Percentiles rank a stretch among this genome's conserved stretches.
These are phyloP conservation scores for Apaloderma vittatum DNA, from an alignment of 2,113 vertebrate species.

Conservation along the genomic window DNA sequence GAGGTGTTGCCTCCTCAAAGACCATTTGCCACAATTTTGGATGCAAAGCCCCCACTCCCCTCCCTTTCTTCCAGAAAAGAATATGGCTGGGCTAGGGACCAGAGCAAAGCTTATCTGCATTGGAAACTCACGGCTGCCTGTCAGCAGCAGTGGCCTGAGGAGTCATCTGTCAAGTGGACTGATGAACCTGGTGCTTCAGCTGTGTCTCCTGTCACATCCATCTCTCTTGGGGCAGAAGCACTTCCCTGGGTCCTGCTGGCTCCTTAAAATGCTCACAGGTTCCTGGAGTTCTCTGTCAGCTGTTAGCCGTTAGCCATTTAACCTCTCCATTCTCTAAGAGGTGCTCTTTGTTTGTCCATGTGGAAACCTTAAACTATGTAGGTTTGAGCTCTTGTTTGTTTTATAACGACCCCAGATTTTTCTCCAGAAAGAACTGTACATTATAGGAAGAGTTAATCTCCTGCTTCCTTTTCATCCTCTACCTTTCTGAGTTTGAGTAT, in stretches of 20 bases:
- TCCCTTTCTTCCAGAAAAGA: background rate
- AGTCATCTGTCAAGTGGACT: background rate
- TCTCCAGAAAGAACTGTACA: background rate
- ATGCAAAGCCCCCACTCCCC: background rate
- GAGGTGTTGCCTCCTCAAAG: background rate
- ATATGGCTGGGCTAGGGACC: background rate
- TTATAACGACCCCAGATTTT: background rate
- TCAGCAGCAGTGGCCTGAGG: background rate
- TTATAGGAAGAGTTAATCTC: background rate
- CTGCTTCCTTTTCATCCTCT: background rate
- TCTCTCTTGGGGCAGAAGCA: background rate
- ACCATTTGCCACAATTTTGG: background rate
- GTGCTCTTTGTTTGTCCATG: background rate
- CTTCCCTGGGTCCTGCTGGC: background rate
- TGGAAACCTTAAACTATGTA: background rate
- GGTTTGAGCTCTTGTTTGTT: background rate
- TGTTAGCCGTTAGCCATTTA: background rate
- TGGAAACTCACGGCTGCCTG: fast-evolving
- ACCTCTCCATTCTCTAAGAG: background rate
- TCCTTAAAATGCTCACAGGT: background rate
- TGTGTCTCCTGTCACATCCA: background rate
- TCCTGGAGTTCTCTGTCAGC: background rate
- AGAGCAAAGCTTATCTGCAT: background rate
- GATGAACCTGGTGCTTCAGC: background rate
- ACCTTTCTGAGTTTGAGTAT: background rate